Percentiles rank a stretch among this genome's conserved stretches.
Conservation (phyloP, 2,888 invertebrate genomes). For the Cephus spinipes region DNA sequence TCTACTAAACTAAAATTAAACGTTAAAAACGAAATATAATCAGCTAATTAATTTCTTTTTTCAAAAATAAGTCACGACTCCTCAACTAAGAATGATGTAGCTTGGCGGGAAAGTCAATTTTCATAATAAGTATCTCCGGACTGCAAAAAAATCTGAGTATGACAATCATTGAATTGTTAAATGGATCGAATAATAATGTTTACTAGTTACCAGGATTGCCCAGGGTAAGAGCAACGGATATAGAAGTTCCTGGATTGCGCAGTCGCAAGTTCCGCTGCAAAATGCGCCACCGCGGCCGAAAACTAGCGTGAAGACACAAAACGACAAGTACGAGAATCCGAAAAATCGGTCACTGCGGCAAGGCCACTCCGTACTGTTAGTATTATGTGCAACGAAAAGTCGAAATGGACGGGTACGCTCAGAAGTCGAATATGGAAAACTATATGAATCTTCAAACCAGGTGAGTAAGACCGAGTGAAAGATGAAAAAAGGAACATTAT, state of each 20-base stretch:
- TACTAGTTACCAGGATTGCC: neutral
- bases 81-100: neutral
- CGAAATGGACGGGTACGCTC: constrained; percentile 18
- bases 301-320: constrained; percentile 3
- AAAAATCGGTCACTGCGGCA: constrained; percentile 6
- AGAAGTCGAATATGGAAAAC: constrained; percentile 15
- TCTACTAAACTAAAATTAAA: neutral
- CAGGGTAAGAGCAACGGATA: neutral
- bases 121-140: neutral
- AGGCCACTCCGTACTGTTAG: neutral
- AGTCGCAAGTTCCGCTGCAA: constrained; percentile 25
- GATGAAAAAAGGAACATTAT: no score
- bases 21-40: neutral
- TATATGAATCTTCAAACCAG: constrained; percentile 22
- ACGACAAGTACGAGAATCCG: neutral
- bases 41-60: neutral
- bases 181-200: neutral
- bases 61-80: neutral
- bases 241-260: constrained; percentile 15
- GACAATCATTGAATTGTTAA: neutral
- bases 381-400: constrained; percentile 24
- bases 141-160: neutral
- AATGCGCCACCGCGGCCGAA: constrained; percentile 22
- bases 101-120: neutral
- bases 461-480: constrained; percentile 6